Evolutionary conservation across 1,140 invertebrate genomes (phyloP), one percentile per base, ranked within the genome.

Genomic region (Pristionchus pacificus): DNA sequence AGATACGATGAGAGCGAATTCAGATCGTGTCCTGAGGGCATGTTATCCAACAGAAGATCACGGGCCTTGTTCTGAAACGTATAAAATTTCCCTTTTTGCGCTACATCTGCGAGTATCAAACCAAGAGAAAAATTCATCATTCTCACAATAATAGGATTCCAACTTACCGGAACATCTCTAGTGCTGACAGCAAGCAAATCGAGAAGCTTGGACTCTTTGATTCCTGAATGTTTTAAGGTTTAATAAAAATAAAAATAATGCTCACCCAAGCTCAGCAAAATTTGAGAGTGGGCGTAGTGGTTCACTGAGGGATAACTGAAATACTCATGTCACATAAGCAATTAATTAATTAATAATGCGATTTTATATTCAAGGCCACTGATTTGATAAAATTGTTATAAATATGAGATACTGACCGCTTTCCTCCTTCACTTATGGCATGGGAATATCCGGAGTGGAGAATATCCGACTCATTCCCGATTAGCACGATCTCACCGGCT

Each of bases 381-480:
- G 19, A 6, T 6, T 49, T 49, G 38, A 49, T 10, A 74, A 24
- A 33, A n/a, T 74, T 6, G 6, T 33, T 74, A 66, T 27, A 29
- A 60, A 65, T 10, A 30, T 25, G 2, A 19, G 65, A 74, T 49
- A 72, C 25, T 6, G 15, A 82, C 80, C 80, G 25, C 75, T 84
- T 82, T 25, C 82, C 82, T 2, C 70, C 74, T 61, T 82, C 68
- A 58, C 68, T 84, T 10, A 82, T 65, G 2, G 80, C 76, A 68
- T 76, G 77, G 63, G 61, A 73, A 62, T 72, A 82, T 10, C 79
- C 80, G 61, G 69, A 79, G 62, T 82, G 80, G 13, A 82, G 64
- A 68, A 82, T 75, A 70, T 82, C 80, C 13, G 71, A 65, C n/a
- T 82, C 80, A 65, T 82, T 79, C 1, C 80, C 82, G 30, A 82